A percentile compares a stretch with the other conserved stretches of the same genome.
These are phyloP conservation scores for Tokudaia muenninki DNA, from an alignment of 2,797 vertebrate genomes.

Conservation along the genomic window DNA sequence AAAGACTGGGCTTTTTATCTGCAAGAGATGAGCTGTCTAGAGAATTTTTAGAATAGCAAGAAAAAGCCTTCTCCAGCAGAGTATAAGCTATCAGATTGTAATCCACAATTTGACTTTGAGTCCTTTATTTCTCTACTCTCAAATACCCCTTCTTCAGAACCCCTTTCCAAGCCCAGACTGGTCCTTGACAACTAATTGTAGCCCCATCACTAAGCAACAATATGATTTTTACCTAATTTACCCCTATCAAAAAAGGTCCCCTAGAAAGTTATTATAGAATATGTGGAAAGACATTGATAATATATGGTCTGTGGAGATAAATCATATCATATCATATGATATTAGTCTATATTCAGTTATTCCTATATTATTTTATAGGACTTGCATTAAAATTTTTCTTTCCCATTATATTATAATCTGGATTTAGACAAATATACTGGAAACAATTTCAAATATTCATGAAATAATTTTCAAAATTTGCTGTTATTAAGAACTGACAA, in stretches of 20 bases:
- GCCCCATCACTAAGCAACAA: constrained; percentile 4
- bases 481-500: background rate
- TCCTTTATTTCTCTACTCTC: background rate
- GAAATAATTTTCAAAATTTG: background rate
- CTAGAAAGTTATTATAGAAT: background rate
- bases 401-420: background rate
- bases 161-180: background rate
- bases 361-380: background rate
- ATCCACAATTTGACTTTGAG: background rate
- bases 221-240: constrained; percentile 4
- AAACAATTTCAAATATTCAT: background rate
- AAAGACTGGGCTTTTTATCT: background rate
- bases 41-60: background rate
- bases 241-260: background rate
- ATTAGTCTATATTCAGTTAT: constrained; percentile 25
- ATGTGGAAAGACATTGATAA: background rate
- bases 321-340: background rate
- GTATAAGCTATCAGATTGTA: background rate
- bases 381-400: background rate
- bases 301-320: background rate
- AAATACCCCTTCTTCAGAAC: background rate
- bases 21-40: background rate
- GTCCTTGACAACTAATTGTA: background rate
- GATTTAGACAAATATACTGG: constrained; percentile 1
- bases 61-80: background rate